Conservation (phyloP, 2,888 invertebrate species). For the Tiliacea aurago region DNA sequence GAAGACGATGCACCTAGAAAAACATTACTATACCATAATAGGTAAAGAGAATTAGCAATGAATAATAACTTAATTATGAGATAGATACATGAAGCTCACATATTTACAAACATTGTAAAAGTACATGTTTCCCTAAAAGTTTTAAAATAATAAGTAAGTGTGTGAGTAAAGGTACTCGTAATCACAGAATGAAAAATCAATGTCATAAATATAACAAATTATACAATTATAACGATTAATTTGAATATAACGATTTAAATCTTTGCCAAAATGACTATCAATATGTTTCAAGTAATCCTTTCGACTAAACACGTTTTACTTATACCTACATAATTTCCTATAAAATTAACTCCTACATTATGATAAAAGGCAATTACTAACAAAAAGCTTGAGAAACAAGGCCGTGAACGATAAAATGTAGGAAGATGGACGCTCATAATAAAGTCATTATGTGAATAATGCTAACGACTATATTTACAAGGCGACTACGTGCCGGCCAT, state of each 20-base stretch:
- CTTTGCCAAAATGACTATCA: background rate
- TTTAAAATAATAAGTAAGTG: too few relatives aligned
- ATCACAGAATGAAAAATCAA: too few relatives aligned
- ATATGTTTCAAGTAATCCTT: background rate
- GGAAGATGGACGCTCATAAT: conserved; percentile 80
- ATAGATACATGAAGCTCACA: too few relatives aligned
- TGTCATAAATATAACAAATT: too few relatives aligned
- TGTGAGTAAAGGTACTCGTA: too few relatives aligned
- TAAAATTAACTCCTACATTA: background rate
- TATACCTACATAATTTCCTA: background rate
- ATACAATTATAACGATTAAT: too few relatives aligned
- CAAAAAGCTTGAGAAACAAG: conserved; percentile 50
- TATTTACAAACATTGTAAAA: too few relatives aligned
- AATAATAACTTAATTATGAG: too few relatives aligned
- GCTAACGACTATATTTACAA: conserved; percentile 87
- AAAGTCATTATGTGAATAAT: conserved; percentile 87
- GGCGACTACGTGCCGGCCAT: conserved; percentile 82
- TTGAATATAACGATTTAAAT: background rate
- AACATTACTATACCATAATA: too few relatives aligned
- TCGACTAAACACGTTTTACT: background rate
- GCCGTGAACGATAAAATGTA: conserved; percentile 68
- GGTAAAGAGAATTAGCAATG: too few relatives aligned
- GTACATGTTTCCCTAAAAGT: too few relatives aligned
- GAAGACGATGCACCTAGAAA: too few relatives aligned
- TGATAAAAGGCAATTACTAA: background rate